Conservation (phyloP, 2,113 vertebrate species). For the Lampris incognitus region DNA sequence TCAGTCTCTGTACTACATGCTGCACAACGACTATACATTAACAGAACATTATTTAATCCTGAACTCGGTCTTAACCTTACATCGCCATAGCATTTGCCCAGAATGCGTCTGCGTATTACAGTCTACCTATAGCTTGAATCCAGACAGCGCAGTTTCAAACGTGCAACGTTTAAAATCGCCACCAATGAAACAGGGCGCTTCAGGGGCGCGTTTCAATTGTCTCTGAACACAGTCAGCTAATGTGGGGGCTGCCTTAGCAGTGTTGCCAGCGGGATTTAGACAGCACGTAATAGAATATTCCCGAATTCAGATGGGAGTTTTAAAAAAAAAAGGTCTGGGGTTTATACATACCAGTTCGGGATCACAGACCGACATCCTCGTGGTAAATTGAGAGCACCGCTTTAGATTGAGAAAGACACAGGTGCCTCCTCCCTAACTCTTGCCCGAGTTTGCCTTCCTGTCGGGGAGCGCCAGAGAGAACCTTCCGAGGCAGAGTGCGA, state of each 20-base stretch:
- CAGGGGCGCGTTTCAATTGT: neutral
- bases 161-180: neutral
- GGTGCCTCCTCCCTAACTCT: neutral
- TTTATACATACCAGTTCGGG: no score
- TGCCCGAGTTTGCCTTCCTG: neutral
- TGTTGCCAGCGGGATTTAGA: neutral
- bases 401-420: neutral
- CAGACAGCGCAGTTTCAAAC: neutral
- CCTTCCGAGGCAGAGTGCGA: neutral
- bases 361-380: neutral
- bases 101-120: neutral
- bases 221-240: constrained; percentile 1
- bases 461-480: neutral
- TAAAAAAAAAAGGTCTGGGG: no score
- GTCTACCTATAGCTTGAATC: neutral
- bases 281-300: neutral
- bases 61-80: neutral
- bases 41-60: neutral
- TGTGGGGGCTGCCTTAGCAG: constrained; percentile 1
- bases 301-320: neutral
- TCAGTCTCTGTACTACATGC: constrained; percentile 2
- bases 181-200: neutral
- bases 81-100: neutral
- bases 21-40: constrained; percentile 1
- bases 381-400: constrained; percentile 1